A percentile compares a stretch with the other conserved stretches of the same genome.
Conservation (phyloP, 2,797 vertebrate species). For the Phrynocephalus forsythii region DNA sequence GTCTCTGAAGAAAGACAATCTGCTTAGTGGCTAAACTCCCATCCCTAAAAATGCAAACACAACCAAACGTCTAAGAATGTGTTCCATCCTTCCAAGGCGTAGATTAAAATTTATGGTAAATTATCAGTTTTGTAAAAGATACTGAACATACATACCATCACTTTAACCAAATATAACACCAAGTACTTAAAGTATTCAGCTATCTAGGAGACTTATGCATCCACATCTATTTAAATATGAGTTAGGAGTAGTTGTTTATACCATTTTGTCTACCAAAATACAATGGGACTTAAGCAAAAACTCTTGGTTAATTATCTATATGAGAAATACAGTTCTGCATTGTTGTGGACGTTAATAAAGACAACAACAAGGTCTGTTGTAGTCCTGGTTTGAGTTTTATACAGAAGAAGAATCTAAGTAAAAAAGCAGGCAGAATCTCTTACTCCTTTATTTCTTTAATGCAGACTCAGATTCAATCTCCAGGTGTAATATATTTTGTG, state of each 20-base stretch:
- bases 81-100: slow-evolving; percentile 40
- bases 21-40: slow-evolving; percentile 96
- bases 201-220: not conserved
- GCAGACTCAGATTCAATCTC: not conserved
- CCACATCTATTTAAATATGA: slow-evolving; percentile 24
- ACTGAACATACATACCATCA: slow-evolving; percentile 25
- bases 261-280: slow-evolving; percentile 42
- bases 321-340: not conserved
- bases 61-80: slow-evolving; percentile 63
- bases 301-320: slow-evolving; percentile 26
- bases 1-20: slow-evolving; percentile 98
- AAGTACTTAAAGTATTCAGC: not conserved
- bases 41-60: slow-evolving; percentile 81
- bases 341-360: rapidly evolving
- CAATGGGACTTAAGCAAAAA: slow-evolving; percentile 41
- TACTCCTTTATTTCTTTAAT: not conserved
- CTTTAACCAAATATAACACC: slow-evolving; percentile 9
- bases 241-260: not conserved
- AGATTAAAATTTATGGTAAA: slow-evolving; percentile 16
- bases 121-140: slow-evolving; percentile 53
- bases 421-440: slow-evolving; percentile 9
- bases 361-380: not conserved
- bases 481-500: not conserved
- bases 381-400: not conserved
- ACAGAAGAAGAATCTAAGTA: not conserved